Evolutionary conservation across 2,797 vertebrate genomes (phyloP), one percentile per base, ranked within the genome.

Genomic region (Hyperoplus lanceolatus): DNA sequence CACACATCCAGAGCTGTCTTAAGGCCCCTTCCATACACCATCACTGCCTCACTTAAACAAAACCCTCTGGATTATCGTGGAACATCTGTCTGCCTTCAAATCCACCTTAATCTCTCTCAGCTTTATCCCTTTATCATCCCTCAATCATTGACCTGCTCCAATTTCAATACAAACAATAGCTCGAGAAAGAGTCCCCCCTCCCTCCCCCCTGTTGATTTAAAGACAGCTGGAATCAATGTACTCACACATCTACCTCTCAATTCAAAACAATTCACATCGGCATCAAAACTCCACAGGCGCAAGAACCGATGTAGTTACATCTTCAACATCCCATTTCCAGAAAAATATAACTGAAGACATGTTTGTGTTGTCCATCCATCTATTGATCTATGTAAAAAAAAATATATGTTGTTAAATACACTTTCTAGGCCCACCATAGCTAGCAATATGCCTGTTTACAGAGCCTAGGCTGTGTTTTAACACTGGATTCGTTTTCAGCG

Each of bases 41-140:
- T 76, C 59, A n/a, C 71, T 2, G 16, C 60, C 43, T 80, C 83
- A 55, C 60, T 10, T 48, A 29, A 29, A 75, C 49, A 82, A 88
- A 85, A 81, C 16, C 79, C 69, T 12, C 29, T 13, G 81, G 89
- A 91, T 91, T 88, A 90, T 0, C 41, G 50, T 2, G 36, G 65
- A 88, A 87, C 85, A 90, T 90, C 87, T 89, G 90, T 84, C 80
- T 85, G 70, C 53, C 72, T 55, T 54, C 64, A 55, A 42, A 73
- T 81, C 76, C 59, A 49, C 65, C 75, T 84, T 65, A 83, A 77
- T 80, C 81, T 77, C 8, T 8, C 79, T 73, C 62, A 66, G 36
- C 57, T 76, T 55, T 15, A 61, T 58, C 73, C 60, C 39, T 3
- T 68, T 77, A 46, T 57, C 71, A 70, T 49, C 60, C 71, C 79